Conservation (phyloP, 2,888 invertebrate genomes). For the Lepidochrysops patricia region DNA sequence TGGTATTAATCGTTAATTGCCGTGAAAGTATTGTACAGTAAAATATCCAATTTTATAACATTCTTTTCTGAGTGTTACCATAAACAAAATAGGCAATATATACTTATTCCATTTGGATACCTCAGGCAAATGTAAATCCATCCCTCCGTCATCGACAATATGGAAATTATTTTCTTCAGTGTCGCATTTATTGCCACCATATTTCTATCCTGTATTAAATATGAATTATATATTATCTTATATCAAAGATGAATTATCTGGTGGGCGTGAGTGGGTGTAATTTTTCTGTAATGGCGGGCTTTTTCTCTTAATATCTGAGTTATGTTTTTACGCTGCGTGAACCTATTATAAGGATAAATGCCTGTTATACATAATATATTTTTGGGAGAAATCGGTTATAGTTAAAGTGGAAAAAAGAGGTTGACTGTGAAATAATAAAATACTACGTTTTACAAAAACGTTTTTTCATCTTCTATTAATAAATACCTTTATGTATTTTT, state of each 20-base stretch:
- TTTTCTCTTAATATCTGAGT: constrained; percentile 2
- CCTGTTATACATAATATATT: background rate
- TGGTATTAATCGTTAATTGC: too few species aligned
- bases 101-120: background rate
- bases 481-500: too few species aligned
- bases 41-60: too few species aligned
- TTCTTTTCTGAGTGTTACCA: too few species aligned
- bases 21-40: too few species aligned
- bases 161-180: background rate
- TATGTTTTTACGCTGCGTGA: background rate
- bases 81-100: too few species aligned
- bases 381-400: too few species aligned
- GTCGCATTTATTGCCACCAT: background rate
- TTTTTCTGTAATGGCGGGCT: background rate
- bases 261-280: background rate
- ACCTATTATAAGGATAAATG: background rate
- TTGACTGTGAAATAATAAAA: too few species aligned
- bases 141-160: background rate
- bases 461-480: too few species aligned
- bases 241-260: constrained; percentile 3
- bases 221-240: constrained; percentile 2
- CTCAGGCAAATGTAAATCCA: background rate
- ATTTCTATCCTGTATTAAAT: background rate
- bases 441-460: too few species aligned
- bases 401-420: too few species aligned